phyloP scores from a whole-genome alignment of 2,888 invertebrate species.

The Argyresthia goedartella region DNA sequence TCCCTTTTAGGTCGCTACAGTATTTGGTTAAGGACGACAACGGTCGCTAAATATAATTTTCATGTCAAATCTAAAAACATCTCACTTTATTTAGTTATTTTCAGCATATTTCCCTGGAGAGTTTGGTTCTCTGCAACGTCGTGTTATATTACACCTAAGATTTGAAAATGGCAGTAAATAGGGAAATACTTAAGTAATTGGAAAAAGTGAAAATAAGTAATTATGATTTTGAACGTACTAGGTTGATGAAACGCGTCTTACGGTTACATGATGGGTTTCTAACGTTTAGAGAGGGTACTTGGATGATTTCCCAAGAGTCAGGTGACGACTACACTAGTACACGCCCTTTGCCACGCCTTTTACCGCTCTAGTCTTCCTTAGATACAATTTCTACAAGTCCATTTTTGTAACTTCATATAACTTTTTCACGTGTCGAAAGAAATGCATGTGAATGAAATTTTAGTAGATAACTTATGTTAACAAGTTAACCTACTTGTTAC shows the following conservation, averaged over 20 bases:
- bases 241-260: conserved; percentile 61
- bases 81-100: background rate
- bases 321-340: conserved; percentile 26
- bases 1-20: no score
- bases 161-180: background rate
- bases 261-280: conserved; percentile 39
- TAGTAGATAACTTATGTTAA: no score
- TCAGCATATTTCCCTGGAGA: background rate
- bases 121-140: background rate
- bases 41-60: no score
- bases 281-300: conserved; percentile 31
- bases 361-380: conserved; percentile 6
- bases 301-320: conserved; percentile 46
- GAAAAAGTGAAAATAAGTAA: background rate
- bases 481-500: no score
- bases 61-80: no score
- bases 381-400: no score
- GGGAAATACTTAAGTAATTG: background rate
- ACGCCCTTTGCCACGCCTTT: conserved; percentile 42
- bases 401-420: no score
- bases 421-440: no score
- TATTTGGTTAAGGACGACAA: no score
- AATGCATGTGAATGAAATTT: no score
- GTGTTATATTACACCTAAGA: background rate
- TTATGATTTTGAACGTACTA: background rate